These are phyloP conservation scores for Phoeniculus purpureus DNA, from an alignment of 2,797 vertebrate genomes.

Conservation along the genomic window DNA sequence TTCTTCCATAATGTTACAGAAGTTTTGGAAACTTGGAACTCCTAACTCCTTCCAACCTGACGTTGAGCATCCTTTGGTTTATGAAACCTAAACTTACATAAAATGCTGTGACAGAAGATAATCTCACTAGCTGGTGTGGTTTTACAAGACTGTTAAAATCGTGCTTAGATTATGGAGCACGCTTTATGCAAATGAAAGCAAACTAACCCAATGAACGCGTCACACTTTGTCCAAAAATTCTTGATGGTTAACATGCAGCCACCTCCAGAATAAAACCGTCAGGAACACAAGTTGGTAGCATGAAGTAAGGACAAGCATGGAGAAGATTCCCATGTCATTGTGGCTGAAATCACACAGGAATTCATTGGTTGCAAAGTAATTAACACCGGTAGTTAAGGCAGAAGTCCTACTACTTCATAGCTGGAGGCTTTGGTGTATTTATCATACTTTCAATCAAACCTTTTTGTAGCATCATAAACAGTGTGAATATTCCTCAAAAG, in stretches of 20 bases:
- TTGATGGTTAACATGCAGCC: background rate
- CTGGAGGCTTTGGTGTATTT: background rate
- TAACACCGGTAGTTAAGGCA: background rate
- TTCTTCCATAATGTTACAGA: background rate
- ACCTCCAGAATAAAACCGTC: background rate
- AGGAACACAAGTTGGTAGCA: background rate
- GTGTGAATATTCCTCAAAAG: background rate
- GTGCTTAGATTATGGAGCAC: background rate
- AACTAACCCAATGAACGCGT: background rate
- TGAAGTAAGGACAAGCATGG: background rate
- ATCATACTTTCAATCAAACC: background rate
- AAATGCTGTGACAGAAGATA: background rate
- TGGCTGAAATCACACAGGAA: background rate
- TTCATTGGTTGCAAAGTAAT: background rate
- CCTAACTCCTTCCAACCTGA: background rate
- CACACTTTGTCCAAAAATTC: background rate
- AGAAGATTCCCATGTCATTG: rapidly evolving
- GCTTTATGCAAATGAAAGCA: background rate
- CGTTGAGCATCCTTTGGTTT: background rate
- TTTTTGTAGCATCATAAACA: background rate
- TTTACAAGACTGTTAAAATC: background rate
- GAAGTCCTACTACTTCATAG: background rate
- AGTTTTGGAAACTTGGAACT: background rate
- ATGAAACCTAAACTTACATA: background rate
- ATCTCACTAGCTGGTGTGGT: background rate